Evolutionary conservation across 2,113 vertebrate genomes (phyloP), one percentile per base, ranked within the genome.

Genomic region (Triplophysa dalaica): DNA sequence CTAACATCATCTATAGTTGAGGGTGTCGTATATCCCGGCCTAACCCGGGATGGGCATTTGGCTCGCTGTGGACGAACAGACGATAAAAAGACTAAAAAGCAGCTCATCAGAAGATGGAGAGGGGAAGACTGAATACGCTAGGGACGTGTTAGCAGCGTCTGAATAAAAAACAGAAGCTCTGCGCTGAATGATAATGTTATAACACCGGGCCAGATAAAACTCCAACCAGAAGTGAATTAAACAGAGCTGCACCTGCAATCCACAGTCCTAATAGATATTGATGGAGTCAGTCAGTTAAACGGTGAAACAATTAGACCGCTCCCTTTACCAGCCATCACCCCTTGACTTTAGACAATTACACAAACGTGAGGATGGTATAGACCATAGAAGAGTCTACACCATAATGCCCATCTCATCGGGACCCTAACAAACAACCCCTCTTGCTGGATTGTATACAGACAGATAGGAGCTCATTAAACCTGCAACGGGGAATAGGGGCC

Each of bases 231-330:
- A 70, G 69, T 22, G 24, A 82, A 77, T 78, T 75, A 86, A 82
- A 65, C 63, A 84, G 63, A 54, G 19, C 65, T 73, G 79, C 80
- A 87, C 77, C 82, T 84, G 80, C 66, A 79, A 77, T 85, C 63
- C 65, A 74, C 73, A 68, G 63, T 75, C 81, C 76, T 84, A 83
- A 86, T 84, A 82, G 81, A 79, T 82, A 85, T 83, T 79, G 83
- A 87, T 81, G 83, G 75, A 70, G 78, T 82, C 80, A 75, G 77
- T 82, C 82, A 78, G 84, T 84, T 84, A 77, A 82, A 79, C 68
- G 82, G 78, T 58, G 45, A 80, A 84, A 82, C 82, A 80, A 83
- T 84, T 84, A 84, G 67, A 82, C 24, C 43, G 54, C 75, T 72
- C 75, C 69, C 60, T 45, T 66, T 13, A 16, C 69, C 41, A 75